Evolutionary conservation across 2,113 vertebrate species (phyloP).

Genomic region (Notiomystis cincta): DNA sequence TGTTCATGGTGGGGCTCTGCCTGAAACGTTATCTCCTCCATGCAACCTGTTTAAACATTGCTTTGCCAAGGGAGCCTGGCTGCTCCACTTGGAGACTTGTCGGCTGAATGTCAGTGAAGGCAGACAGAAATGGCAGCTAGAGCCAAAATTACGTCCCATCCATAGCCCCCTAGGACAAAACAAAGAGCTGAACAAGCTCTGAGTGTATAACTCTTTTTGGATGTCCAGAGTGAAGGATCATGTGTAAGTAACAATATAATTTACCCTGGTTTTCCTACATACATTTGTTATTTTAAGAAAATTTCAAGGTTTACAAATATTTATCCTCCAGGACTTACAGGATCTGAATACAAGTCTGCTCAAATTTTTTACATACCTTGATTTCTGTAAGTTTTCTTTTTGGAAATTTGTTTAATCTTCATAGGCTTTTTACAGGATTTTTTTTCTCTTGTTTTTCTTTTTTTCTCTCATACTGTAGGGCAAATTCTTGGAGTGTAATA

Average conservation of each 20-base stretch:
- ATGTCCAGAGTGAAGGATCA: background rate
- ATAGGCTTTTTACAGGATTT: background rate
- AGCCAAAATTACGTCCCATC: background rate
- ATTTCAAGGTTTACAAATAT: background rate
- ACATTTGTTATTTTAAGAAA: background rate
- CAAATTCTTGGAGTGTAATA: conserved; percentile 61
- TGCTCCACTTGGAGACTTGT: background rate
- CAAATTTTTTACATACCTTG: background rate
- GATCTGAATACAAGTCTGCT: background rate
- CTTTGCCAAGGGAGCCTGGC: background rate
- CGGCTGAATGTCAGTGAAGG: background rate
- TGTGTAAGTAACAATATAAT: background rate
- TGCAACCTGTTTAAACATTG: background rate
- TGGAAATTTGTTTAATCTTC: background rate
- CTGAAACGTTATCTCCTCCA: background rate
- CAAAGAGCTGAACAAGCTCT: background rate
- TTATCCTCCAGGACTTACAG: background rate
- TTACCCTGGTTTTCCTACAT: background rate
- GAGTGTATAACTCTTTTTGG: background rate
- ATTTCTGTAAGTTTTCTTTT: background rate
- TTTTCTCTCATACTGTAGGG: conserved; percentile 39
- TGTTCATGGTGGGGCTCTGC: background rate
- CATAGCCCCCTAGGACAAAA: background rate
- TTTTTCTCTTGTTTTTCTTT: background rate
- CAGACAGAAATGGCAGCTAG: background rate